Base-by-base conservation (phyloP, 2,888 invertebrate genomes). In the Maniola hyperantus region DNA sequence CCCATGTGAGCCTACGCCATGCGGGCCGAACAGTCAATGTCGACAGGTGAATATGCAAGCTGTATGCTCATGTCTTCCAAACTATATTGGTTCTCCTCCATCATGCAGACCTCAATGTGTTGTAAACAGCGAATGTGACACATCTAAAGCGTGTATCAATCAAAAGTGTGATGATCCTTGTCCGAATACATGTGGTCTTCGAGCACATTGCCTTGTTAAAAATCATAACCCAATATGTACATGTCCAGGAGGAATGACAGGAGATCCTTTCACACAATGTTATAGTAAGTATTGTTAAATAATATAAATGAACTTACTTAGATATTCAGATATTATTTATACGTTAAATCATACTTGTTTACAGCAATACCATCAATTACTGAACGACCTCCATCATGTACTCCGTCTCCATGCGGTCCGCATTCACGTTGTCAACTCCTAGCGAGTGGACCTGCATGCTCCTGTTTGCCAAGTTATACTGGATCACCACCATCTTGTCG, bases 191-290 rank as follows among this genome's bases (percentile, higher is more conserved):
- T 97, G 97, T 81, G 97, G 97, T n/a, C 91, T 96, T 61, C 95
- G 96, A 75, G 97, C 97, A 1, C 95, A 96, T 73, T 98, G 98
- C 79, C 94, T 95, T 58, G 96, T 96, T 0, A 95, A 95, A 80
- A 97, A 97, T 82, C 97, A 97, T 83, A 97, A 96, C 78, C 97
- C 97, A 4, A 96, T 97, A 71, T 98, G 98, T 79, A 96, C 96
- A 5, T 98, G 98, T 76, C 96, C 97, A 54, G 91, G 95, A 51
- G 96, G 96, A n/a, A 96, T 95, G 88, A 96, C 96, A 48, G 98
- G 98, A 55, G 97, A 97, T 95, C 97, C 97, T 63, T 97, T 97
- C 81, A 94, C 95, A 4, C 95, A 95, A 79, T 97, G 97, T 78
- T 93, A 94, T 61, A 93, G 96, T 96, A 94, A 94, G 95, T 94